Evolutionary conservation across 2,888 invertebrate genomes (phyloP).

Genomic region (Rosalia funebris): DNA sequence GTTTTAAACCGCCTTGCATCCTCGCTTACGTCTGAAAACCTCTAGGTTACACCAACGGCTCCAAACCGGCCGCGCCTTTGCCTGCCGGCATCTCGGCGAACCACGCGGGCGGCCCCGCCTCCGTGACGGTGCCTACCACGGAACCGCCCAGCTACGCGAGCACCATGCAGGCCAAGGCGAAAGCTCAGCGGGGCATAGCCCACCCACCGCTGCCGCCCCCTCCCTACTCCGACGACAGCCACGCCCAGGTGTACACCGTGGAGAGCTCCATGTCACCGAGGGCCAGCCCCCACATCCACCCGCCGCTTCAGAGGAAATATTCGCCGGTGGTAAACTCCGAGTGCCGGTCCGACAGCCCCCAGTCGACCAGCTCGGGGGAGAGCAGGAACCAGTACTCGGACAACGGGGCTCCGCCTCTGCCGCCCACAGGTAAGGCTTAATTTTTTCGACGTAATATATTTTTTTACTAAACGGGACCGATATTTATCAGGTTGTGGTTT

Average conservation of each 20-base stretch:
- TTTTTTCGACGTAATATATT: too few species aligned
- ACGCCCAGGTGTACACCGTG: constrained; percentile 61
- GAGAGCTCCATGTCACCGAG: constrained; percentile 65
- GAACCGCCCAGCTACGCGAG: constrained; percentile 94
- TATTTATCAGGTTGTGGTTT: not conserved
- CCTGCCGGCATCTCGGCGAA: constrained; percentile 48
- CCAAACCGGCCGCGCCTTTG: constrained; percentile 62
- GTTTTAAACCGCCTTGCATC: too few species aligned
- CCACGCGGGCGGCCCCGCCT: constrained; percentile 62
- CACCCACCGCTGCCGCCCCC: constrained; percentile 76
- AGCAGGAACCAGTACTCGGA: constrained; percentile 62
- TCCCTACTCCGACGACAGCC: constrained; percentile 67
- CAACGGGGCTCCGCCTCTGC: constrained; percentile 60
- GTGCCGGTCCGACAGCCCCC: constrained; percentile 68
- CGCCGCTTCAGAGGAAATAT: constrained; percentile 77
- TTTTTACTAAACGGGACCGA: not conserved
- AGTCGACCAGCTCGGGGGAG: constrained; percentile 64
- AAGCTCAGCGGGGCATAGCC: constrained; percentile 70
- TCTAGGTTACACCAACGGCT: constrained; percentile 52
- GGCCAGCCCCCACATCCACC: constrained; percentile 67
- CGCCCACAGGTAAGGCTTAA: constrained; percentile 63
- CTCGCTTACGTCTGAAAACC: too few species aligned
- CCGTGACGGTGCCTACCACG: constrained; percentile 73
- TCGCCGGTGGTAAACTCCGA: constrained; percentile 70
- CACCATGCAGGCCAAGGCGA: constrained; percentile 81